A percentile compares a stretch with the other conserved stretches of the same genome.
Conservation (phyloP, 2,113 vertebrate species). For the Acanthochromis polyacanthus region DNA sequence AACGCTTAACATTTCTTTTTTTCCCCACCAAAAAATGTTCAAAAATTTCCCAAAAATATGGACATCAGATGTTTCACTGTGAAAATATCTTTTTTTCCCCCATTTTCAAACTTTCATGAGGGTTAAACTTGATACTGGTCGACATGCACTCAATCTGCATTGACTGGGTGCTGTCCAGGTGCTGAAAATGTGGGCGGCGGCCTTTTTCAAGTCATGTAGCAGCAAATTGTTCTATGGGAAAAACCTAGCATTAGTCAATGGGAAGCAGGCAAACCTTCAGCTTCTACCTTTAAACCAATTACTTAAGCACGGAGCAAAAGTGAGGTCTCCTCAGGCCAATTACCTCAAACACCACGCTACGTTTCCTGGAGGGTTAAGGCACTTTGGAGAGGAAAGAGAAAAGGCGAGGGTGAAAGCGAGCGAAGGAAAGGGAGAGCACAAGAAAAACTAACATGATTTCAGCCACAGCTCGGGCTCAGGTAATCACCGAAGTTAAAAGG, state of each 20-base stretch:
- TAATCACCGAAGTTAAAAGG: conserved; percentile 77
- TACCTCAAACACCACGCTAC: conserved; percentile 46
- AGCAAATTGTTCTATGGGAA: too few species aligned
- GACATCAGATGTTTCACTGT: too few species aligned
- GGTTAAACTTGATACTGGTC: too few species aligned
- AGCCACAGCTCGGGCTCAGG: conserved; percentile 59
- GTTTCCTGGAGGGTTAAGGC: conserved; percentile 45
- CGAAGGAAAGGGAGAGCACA: conserved; percentile 31
- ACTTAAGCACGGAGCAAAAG: conserved; percentile 33
- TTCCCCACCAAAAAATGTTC: too few species aligned
- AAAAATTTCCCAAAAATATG: too few species aligned
- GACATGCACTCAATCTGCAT: too few species aligned
- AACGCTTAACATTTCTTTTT: too few species aligned
- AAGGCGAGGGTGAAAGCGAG: conserved; percentile 1
- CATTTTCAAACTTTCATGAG: too few species aligned
- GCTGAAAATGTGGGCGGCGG: too few species aligned
- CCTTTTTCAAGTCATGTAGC: neutral
- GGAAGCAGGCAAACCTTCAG: conserved; percentile 12
- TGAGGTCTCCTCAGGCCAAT: conserved; percentile 50
- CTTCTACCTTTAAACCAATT: conserved; percentile 31
- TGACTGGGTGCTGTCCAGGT: too few species aligned
- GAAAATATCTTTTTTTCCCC: too few species aligned
- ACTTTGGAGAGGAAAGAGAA: conserved; percentile 27
- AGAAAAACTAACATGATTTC: conserved; percentile 69
- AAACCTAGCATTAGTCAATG: neutral